Percentiles rank a stretch among this genome's conserved stretches.
phyloP scores from a whole-genome alignment of 2,113 vertebrate genomes.

The Psilopogon haemacephalus region DNA sequence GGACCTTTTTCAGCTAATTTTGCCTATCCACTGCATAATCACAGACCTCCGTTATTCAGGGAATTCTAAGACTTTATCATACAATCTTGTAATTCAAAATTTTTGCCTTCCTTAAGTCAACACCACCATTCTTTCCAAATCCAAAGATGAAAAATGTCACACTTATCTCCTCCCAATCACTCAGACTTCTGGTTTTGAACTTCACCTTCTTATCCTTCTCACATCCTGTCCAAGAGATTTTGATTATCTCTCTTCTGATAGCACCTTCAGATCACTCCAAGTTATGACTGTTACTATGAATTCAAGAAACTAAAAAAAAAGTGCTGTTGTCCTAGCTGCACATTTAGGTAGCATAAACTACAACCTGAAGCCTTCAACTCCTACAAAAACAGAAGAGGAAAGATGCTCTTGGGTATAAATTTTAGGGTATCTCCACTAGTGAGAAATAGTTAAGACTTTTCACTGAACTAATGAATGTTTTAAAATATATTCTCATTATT shows the following conservation, averaged over 20 bases:
- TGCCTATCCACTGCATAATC: neutral
- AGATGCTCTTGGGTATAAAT: neutral
- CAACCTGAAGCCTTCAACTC: neutral
- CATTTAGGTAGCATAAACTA: neutral
- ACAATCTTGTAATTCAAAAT: neutral
- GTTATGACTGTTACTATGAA: neutral
- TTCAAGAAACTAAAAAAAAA: neutral
- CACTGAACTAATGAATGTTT: neutral
- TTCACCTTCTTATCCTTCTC: neutral
- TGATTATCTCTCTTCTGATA: neutral
- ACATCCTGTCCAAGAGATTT: neutral
- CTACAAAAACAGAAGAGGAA: neutral
- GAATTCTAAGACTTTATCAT: neutral
- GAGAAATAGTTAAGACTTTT: neutral
- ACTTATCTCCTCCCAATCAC: rapidly evolving
- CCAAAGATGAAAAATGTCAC: neutral
- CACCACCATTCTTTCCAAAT: neutral
- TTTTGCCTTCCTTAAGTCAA: neutral
- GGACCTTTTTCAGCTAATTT: neutral
- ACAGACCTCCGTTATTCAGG: neutral
- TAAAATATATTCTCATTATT: neutral
- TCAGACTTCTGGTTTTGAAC: neutral
- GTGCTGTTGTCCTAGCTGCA: neutral
- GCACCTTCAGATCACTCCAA: neutral
- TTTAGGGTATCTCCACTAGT: neutral